Percentiles rank a stretch among this genome's conserved stretches.
Evolutionary conservation across 2,888 invertebrate species (phyloP).

Genomic region (Hypolimnas misippus): DNA sequence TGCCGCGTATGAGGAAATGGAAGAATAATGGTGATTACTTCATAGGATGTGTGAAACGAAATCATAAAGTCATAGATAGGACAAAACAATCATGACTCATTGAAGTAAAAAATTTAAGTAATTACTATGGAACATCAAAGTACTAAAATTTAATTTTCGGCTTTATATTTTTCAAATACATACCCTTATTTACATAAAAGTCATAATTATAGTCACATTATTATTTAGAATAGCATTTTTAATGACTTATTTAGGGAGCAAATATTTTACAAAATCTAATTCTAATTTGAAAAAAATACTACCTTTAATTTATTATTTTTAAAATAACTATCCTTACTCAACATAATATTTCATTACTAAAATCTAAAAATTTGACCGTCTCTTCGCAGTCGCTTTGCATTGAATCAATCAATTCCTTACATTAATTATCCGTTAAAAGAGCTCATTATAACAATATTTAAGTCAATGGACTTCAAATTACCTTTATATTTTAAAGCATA

Average conservation of each 20-base stretch:
- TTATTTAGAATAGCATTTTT: no score
- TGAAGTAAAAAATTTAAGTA: no score
- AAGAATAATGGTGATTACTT: slow-evolving; percentile 32
- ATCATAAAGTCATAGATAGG: slow-evolving; percentile 1
- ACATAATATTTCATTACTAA: background rate
- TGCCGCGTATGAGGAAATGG: slow-evolving; percentile 36
- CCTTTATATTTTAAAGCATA: background rate
- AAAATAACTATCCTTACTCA: no score
- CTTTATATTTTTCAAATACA: no score
- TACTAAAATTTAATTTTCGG: no score
- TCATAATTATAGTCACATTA: no score
- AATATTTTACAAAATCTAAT: no score
- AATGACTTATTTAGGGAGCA: no score
- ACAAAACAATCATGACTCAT: background rate
- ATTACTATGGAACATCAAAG: no score
- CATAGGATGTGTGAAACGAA: slow-evolving; percentile 22
- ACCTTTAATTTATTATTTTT: no score
- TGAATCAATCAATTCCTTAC: background rate
- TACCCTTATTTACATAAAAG: no score
- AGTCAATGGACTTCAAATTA: background rate
- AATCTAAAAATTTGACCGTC: background rate
- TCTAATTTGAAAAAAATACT: no score
- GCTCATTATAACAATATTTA: background rate
- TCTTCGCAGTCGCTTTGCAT: background rate
- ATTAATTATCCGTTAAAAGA: background rate